Conservation (phyloP, 1,140 invertebrate genomes). For the Laupala kohalensis region DNA sequence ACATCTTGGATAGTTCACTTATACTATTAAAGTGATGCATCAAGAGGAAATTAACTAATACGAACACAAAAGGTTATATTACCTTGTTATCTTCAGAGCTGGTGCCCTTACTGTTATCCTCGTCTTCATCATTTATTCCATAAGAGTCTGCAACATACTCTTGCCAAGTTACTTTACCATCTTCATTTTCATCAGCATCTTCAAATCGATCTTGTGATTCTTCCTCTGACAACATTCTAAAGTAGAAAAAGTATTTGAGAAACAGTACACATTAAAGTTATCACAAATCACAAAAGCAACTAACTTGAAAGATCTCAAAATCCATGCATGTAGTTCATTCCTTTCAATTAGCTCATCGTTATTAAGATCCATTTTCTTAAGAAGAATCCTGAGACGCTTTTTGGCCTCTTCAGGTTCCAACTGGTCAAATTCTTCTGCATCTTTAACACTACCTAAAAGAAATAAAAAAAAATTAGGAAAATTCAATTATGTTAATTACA, state of each 20-base stretch:
- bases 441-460: slow-evolving; percentile 69
- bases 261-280: not conserved
- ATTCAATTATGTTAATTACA: slow-evolving; percentile 7
- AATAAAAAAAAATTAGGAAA: slow-evolving; percentile 10
- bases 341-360: slow-evolving; percentile 63
- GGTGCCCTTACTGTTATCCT: no score
- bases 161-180: slow-evolving; percentile 72
- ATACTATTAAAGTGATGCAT: no score
- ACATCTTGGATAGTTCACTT: no score
- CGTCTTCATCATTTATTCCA: slow-evolving; percentile 40
- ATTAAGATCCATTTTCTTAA: slow-evolving; percentile 82
- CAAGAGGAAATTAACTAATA: no score
- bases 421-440: slow-evolving; percentile 86
- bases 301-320: slow-evolving; percentile 65
- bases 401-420: slow-evolving; percentile 78
- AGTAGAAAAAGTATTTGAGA: not conserved
- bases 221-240: slow-evolving; percentile 71
- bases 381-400: slow-evolving; percentile 56
- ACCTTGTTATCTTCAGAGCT: no score
- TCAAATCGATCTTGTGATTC: slow-evolving; percentile 75
- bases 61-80: no score
- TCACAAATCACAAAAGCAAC: not conserved
- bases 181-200: slow-evolving; percentile 72
- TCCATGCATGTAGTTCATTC: slow-evolving; percentile 82
- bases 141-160: slow-evolving; percentile 78